Evolutionary conservation across 2,797 vertebrate species (phyloP).

Genomic region (Characodon lateralis): DNA sequence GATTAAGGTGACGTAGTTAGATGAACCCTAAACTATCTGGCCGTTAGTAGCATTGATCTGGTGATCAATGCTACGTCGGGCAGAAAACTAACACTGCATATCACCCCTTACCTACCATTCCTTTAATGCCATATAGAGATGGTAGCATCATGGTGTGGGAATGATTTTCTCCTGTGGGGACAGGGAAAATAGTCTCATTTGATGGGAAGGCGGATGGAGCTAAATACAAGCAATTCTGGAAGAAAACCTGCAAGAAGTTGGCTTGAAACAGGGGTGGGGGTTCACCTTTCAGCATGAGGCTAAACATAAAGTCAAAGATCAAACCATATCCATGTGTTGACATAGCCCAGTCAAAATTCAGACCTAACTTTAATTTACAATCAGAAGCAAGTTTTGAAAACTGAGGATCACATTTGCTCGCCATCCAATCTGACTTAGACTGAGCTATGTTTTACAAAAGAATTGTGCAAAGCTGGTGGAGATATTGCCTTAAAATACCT

Average conservation of each 20-base stretch:
- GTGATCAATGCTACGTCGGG: too few species aligned
- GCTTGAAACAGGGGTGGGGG: too few species aligned
- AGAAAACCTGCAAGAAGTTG: neutral
- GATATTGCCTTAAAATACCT: too few species aligned
- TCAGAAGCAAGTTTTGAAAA: neutral
- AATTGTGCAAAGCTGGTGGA: neutral
- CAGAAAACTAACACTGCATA: neutral
- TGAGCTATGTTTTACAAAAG: neutral
- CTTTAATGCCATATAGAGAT: neutral
- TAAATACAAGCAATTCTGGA: neutral
- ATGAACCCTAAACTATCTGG: too few species aligned
- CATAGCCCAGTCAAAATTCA: neutral
- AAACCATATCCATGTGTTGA: neutral
- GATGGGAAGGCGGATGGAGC: neutral
- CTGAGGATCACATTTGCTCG: neutral
- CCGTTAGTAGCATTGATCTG: too few species aligned
- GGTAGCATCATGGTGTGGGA: neutral
- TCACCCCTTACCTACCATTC: neutral
- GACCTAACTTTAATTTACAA: neutral
- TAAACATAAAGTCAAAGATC: neutral
- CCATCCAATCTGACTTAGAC: too few species aligned
- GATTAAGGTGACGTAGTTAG: too few species aligned
- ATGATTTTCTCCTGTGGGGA: neutral
- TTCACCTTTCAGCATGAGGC: neutral
- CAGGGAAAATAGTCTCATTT: neutral